phyloP scores from a whole-genome alignment of 1,140 invertebrate species.

The Bombyx mandarina region DNA sequence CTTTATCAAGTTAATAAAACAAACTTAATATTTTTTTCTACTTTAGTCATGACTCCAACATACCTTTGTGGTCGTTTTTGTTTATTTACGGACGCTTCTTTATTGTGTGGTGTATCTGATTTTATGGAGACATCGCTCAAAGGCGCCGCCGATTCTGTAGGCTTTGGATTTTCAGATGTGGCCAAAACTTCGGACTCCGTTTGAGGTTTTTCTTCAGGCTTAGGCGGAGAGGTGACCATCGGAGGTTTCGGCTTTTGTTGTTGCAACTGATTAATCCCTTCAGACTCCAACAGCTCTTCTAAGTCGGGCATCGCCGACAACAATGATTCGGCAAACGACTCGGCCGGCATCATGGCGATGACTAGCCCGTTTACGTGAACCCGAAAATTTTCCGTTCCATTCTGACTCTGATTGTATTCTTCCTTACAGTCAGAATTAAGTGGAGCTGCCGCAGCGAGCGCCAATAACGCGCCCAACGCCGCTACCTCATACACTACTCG shows the following conservation, averaged over 20 bases:
- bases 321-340: constrained; percentile 53
- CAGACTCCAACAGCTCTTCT: constrained; percentile 39
- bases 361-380: constrained; percentile 77
- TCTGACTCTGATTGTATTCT: constrained; percentile 79
- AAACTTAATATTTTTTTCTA: too few species aligned
- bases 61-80: constrained; percentile 57
- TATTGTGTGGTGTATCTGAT: constrained; percentile 13
- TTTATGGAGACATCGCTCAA: constrained; percentile 31
- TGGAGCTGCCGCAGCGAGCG: constrained; percentile 29
- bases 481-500: constrained; percentile 51
- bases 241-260: constrained; percentile 29
- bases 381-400: constrained; percentile 78
- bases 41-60: too few species aligned
- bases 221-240: neutral
- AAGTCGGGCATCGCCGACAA: constrained; percentile 47
- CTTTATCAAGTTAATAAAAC: too few species aligned
- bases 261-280: constrained; percentile 33
- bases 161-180: constrained; percentile 8
- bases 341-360: constrained; percentile 75
- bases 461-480: constrained; percentile 24
- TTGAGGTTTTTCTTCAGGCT: constrained; percentile 15
- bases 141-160: constrained; percentile 12
- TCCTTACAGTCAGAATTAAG: constrained; percentile 25
- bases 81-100: constrained; percentile 34
- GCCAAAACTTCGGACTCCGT: constrained; percentile 9